Percentiles rank a stretch among this genome's conserved stretches.
Evolutionary conservation across 2,888 invertebrate species (phyloP).

Genomic region (Napeogenes sylphis): DNA sequence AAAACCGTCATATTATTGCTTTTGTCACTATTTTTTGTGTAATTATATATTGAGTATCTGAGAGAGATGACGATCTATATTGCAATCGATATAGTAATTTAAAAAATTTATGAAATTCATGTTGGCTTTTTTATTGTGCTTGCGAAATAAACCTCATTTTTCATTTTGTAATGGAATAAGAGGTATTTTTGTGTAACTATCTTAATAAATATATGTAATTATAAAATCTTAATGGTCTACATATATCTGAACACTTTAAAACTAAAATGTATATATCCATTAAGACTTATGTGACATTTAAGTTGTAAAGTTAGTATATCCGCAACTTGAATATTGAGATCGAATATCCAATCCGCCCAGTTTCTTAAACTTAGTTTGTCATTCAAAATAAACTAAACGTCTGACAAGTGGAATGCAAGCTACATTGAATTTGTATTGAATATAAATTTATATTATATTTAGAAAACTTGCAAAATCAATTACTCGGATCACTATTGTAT

Average conservation of each 20-base stretch:
- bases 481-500: too few relatives aligned
- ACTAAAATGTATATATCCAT: constrained; percentile 1
- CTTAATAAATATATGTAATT: background rate
- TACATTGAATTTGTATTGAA: background rate
- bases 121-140: too few relatives aligned
- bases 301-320: constrained; percentile 17
- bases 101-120: too few relatives aligned
- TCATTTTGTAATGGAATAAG: too few relatives aligned
- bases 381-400: constrained; percentile 1
- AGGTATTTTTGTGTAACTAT: background rate
- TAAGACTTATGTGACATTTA: constrained; percentile 22
- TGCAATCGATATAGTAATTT: too few relatives aligned
- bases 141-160: too few relatives aligned
- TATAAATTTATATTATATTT: too few relatives aligned
- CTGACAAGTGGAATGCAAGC: constrained; percentile 3
- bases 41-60: too few relatives aligned
- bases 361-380: constrained; percentile 18
- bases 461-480: too few relatives aligned
- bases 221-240: background rate
- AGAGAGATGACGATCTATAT: too few relatives aligned
- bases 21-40: too few relatives aligned
- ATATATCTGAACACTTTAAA: background rate
- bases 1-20: too few relatives aligned
- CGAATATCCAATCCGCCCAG: constrained; percentile 20
- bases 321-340: constrained; percentile 23